A percentile compares a stretch with the other conserved stretches of the same genome.
These are phyloP conservation scores for Tokudaia muenninki DNA, from an alignment of 2,797 vertebrate species.

Conservation along the genomic window DNA sequence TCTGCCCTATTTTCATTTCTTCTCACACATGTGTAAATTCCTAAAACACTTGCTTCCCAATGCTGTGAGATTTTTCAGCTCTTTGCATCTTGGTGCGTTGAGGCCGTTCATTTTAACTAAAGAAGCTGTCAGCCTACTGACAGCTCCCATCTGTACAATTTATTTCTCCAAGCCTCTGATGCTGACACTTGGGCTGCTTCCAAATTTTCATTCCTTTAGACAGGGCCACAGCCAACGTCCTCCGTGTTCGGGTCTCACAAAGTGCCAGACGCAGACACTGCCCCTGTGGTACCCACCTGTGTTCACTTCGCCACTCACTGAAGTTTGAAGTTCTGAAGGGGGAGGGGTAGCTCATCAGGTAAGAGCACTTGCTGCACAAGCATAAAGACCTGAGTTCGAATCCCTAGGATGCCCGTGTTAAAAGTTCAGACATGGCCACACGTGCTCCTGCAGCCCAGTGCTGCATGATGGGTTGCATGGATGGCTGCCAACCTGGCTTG, in stretches of 20 bases:
- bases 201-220: neutral
- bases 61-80: neutral
- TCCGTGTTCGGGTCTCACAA: neutral
- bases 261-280: accelerated
- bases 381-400: neutral
- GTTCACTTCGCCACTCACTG: neutral
- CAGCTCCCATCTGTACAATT: neutral
- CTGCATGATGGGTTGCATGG: neutral
- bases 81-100: neutral
- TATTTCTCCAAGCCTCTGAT: neutral
- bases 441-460: neutral
- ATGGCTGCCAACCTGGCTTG: neutral
- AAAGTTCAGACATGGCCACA: neutral
- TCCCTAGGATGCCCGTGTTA: neutral
- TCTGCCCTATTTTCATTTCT: neutral
- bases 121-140: neutral
- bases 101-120: neutral
- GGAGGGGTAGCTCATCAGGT: neutral
- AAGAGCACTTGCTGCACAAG: neutral
- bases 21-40: neutral
- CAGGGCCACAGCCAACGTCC: neutral
- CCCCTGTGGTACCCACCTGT: accelerated
- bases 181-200: neutral
- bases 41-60: neutral
- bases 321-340: neutral